Percentiles rank a stretch among this genome's conserved stretches.
phyloP scores from a whole-genome alignment of 2,888 invertebrate genomes.

The Gonocerus acuteangulatus region DNA sequence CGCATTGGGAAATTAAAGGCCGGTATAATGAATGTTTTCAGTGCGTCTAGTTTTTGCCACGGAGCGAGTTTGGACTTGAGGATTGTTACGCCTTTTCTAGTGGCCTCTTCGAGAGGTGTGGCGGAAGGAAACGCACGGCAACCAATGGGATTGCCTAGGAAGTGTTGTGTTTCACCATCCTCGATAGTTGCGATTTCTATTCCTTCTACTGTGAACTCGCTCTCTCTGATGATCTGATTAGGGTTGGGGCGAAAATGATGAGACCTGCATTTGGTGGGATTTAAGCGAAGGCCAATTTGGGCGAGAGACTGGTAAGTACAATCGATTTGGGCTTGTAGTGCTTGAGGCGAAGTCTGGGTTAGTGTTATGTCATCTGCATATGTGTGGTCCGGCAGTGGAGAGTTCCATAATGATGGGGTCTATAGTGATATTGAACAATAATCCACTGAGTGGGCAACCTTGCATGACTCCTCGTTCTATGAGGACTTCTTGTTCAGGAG shows the following conservation, averaged over 20 bases:
- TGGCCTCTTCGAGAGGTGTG: not conserved
- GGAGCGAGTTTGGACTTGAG: not conserved
- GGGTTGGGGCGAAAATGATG: not conserved
- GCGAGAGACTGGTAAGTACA: not conserved
- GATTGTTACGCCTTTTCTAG: not conserved
- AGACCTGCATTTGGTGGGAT: conserved; percentile 6
- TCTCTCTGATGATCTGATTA: not conserved
- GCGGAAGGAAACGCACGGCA: conserved; percentile 6
- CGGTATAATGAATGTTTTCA: not conserved
- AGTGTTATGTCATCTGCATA: not conserved
- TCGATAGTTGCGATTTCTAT: not conserved
- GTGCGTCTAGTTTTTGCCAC: not conserved
- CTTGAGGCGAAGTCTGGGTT: not conserved
- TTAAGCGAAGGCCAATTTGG: not conserved
- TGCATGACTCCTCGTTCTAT: conserved; percentile 15
- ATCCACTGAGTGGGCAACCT: conserved; percentile 22
- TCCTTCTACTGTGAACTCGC: not conserved
- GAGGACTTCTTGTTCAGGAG: not conserved
- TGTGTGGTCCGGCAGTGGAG: not conserved
- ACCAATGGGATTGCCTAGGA: conserved; percentile 20
- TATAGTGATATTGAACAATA: conserved; percentile 7
- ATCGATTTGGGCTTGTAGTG: not conserved
- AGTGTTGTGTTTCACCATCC: conserved; percentile 11
- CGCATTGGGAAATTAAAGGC: conserved; percentile 14
- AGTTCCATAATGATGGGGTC: not conserved